phyloP scores from a whole-genome alignment of 1,140 invertebrate genomes.

The Drosophila murphyi region DNA sequence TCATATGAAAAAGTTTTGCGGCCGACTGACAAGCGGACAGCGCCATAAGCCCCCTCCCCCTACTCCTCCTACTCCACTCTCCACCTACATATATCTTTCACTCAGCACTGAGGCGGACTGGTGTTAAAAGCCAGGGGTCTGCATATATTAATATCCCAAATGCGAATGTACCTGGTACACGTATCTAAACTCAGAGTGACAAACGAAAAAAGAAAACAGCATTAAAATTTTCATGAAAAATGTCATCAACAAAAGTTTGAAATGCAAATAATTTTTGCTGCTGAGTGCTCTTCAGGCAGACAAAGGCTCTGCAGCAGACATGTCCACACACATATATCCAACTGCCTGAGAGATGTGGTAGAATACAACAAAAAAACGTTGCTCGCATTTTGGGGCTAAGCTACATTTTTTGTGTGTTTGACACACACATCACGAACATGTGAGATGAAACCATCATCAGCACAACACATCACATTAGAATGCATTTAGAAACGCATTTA shows the following conservation, averaged over 20 bases:
- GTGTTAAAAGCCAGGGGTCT: slow-evolving; percentile 78
- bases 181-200: slow-evolving; percentile 11
- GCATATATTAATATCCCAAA: slow-evolving; percentile 82
- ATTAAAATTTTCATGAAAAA: slow-evolving; percentile 84
- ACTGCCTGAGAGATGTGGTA: slow-evolving; percentile 22
- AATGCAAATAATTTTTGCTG: slow-evolving; percentile 73
- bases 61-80: not conserved
- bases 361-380: slow-evolving; percentile 41
- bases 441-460: slow-evolving; percentile 18
- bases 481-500: slow-evolving; percentile 82
- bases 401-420: slow-evolving; percentile 10
- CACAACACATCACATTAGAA: slow-evolving; percentile 61
- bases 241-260: slow-evolving; percentile 83
- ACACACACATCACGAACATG: slow-evolving; percentile 42
- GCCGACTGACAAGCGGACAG: slow-evolving; percentile 46
- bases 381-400: slow-evolving; percentile 50
- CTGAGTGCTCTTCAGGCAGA: slow-evolving; percentile 70
- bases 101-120: slow-evolving; percentile 26
- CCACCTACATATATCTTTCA: too few relatives aligned
- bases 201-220: slow-evolving; percentile 46
- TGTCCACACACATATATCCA: slow-evolving; percentile 46
- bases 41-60: not conserved
- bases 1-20: slow-evolving; percentile 76
- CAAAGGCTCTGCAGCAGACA: slow-evolving; percentile 60
- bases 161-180: slow-evolving; percentile 60